Evolutionary conservation across 2,113 vertebrate species (phyloP).

Genomic region (Chitala chitala): DNA sequence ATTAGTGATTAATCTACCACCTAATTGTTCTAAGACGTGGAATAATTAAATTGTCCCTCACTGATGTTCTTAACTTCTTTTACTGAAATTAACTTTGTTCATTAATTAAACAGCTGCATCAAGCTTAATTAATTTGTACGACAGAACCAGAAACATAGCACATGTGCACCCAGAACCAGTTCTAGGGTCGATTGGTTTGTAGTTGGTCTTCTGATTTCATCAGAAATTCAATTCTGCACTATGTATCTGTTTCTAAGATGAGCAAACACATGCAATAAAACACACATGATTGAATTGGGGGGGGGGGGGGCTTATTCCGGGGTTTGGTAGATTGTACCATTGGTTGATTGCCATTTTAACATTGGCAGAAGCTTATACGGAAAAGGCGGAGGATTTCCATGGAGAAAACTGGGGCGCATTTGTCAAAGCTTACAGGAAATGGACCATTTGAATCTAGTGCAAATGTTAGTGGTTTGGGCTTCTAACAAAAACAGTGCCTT

Average conservation of each 20-base stretch:
- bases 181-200: too few species aligned
- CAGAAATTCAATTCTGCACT: background rate
- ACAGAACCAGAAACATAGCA: background rate
- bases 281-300: background rate
- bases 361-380: background rate
- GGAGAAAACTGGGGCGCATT: background rate
- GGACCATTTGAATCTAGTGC: background rate
- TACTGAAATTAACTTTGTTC: background rate
- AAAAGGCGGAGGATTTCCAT: conserved; percentile 3
- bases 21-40: too few species aligned
- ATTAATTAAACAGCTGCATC: background rate
- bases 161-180: background rate
- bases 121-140: background rate
- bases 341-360: background rate
- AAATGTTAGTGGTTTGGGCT: conserved; percentile 12
- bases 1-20: too few species aligned
- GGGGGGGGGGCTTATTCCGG: background rate
- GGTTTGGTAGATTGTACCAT: background rate
- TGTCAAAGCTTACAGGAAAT: conserved; percentile 12
- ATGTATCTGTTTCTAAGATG: background rate
- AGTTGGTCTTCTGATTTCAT: background rate
- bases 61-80: background rate
- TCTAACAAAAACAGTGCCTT: background rate
- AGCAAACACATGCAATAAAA: background rate
- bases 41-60: background rate